Conservation (phyloP, 2,888 invertebrate genomes). For the Agrochola litura region DNA sequence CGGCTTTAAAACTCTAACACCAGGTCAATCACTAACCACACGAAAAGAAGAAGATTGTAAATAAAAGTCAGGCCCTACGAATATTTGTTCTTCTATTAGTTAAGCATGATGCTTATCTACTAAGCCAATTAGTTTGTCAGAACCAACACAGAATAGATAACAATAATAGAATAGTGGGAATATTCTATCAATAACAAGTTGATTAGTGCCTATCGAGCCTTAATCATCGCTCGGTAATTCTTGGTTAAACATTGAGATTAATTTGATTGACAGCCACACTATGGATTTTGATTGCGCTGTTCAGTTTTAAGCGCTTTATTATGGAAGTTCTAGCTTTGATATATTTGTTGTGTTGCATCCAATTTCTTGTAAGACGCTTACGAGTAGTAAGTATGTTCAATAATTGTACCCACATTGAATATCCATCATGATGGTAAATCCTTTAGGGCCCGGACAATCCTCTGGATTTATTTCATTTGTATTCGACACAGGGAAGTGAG, state of each 20-base stretch:
- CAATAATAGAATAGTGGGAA: not conserved
- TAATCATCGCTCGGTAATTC: slow-evolving; percentile 38
- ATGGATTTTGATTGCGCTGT: slow-evolving; percentile 33
- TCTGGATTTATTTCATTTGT: slow-evolving; percentile 80
- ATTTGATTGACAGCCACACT: slow-evolving; percentile 33
- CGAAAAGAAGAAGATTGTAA: too few relatives aligned
- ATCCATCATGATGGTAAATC: slow-evolving; percentile 70
- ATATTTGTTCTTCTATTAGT: not conserved
- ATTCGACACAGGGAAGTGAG: slow-evolving; percentile 75
- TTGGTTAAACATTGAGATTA: slow-evolving; percentile 47
- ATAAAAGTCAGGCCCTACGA: not conserved
- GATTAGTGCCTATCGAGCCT: slow-evolving; percentile 34
- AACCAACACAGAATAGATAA: slow-evolving; percentile 25
- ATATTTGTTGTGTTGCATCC: slow-evolving; percentile 21
- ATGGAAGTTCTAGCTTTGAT: slow-evolving; percentile 4
- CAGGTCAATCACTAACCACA: too few relatives aligned
- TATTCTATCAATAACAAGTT: slow-evolving; percentile 44
- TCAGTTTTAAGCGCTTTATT: slow-evolving; percentile 11
- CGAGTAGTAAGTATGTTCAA: slow-evolving; percentile 12
- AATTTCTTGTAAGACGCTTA: slow-evolving; percentile 44
- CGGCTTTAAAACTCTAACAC: too few relatives aligned
- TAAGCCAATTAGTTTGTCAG: slow-evolving; percentile 8
- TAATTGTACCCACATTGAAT: slow-evolving; percentile 55
- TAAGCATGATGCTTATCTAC: not conserved
- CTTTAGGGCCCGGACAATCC: slow-evolving; percentile 67